Conservation (phyloP, 2,113 vertebrate genomes). For the Nothocercus nigrocapillus region DNA sequence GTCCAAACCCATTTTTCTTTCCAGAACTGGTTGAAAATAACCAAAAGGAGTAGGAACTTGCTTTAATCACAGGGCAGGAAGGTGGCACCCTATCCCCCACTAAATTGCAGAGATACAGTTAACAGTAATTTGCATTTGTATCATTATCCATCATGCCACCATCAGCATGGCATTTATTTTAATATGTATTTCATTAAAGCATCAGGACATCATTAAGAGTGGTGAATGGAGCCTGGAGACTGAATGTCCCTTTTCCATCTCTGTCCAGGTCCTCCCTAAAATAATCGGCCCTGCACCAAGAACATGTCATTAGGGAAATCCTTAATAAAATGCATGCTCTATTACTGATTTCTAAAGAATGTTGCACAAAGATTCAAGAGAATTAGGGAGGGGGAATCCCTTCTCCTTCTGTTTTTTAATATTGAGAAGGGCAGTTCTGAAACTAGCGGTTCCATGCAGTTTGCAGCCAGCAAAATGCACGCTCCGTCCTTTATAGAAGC, state of each 20-base stretch:
- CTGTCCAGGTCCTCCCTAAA: background rate
- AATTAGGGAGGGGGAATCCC: background rate
- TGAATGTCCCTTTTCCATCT: background rate
- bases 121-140: conserved; percentile 50
- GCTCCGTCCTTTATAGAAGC: background rate
- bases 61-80: conserved; percentile 41
- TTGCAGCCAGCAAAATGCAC: background rate
- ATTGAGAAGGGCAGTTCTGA: background rate
- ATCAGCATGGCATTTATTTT: conserved; percentile 29
- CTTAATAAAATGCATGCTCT: background rate
- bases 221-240: background rate
- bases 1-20: conserved; percentile 34
- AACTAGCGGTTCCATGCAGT: background rate
- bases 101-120: conserved; percentile 44
- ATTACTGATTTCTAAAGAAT: background rate
- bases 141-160: background rate
- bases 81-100: conserved; percentile 55
- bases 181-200: background rate
- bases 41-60: conserved; percentile 23
- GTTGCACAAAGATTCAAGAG: background rate
- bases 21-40: conserved; percentile 49
- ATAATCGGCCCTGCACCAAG: background rate
- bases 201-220: background rate
- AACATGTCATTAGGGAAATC: background rate
- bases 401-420: background rate